Evolutionary conservation across 2,888 invertebrate genomes (phyloP), one percentile per base, ranked within the genome.

Genomic region (Rhodophaea formosa): DNA sequence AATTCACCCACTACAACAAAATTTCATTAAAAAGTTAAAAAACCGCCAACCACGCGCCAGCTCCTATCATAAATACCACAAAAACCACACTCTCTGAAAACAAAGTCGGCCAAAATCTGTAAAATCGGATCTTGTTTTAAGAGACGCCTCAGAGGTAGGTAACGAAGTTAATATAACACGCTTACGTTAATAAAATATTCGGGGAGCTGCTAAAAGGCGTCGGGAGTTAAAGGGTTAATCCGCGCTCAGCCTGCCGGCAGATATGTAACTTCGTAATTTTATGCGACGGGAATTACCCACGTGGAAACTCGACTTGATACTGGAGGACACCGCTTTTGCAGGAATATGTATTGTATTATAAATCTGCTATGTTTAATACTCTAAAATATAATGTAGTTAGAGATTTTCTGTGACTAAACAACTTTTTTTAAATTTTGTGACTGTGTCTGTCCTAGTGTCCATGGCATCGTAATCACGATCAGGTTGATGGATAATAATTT

Each of bases 151-250:
- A 56, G 65, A 68, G 62, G 66, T 64, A 62, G 67, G 56, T 79
- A 79, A 80, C 69, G 62, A 74, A 76, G 75, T 80, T 79, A 82
- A 77, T 72, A 69, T 75, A 79, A 79, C 75, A 68, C 72, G 77
- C 70, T 81, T 76, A 77, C 68, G 70, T 74, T 80, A 74, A 80
- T 82, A 81, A 82, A 83, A 84, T 84, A 84, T 84, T 76, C 75
- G 69, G 67, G 62, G 70, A 57, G 52, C 39, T 30, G 47, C 44
- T 44, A 54, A 54, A 47, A 56, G 47, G 56, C 57, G 56, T 17
- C 51, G 35, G 46, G 47, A 56, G 56, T 56, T 56, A 56, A 54
- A 16, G 55, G 46, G 55, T 55, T 55, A 55, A 55, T 55, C 55
- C 55, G 44, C 17, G 23, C 55, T 55, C 55, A 45, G 45, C 55